These are phyloP conservation scores for Sinhomidia bicolor DNA, from an alignment of 2,888 invertebrate genomes.

Conservation along the genomic window DNA sequence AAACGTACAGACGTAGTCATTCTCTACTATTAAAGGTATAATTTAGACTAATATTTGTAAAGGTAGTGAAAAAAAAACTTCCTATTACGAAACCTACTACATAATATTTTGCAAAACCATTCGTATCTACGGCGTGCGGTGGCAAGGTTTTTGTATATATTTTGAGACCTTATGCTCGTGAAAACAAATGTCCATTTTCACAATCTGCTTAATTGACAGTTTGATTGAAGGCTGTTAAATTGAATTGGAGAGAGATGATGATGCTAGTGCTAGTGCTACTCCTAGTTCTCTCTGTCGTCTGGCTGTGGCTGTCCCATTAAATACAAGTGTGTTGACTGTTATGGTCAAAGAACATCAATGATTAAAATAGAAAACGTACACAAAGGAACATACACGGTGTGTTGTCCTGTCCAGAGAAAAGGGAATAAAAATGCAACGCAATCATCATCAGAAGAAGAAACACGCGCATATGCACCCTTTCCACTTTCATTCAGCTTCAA, in stretches of 20 bases:
- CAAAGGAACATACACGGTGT: too few relatives aligned
- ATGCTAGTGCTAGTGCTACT: neutral
- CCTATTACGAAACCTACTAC: neutral
- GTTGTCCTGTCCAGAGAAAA: too few relatives aligned
- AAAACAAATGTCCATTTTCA: constrained; percentile 57
- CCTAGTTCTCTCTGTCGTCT: constrained; percentile 3
- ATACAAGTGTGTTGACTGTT: neutral
- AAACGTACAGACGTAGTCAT: too few relatives aligned
- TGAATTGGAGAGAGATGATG: constrained; percentile 39
- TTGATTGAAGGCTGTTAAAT: constrained; percentile 69
- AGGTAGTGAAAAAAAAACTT: neutral
- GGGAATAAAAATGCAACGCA: too few relatives aligned
- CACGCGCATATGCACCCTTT: too few relatives aligned
- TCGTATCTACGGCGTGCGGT: neutral
- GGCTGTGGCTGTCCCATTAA: neutral
- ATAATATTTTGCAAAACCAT: neutral
- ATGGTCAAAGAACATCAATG: constrained; percentile 24
- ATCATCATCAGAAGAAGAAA: too few relatives aligned
- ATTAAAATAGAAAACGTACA: neutral
- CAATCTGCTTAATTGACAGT: constrained; percentile 64
- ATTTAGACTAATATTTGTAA: neutral
- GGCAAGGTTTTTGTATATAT: neutral
- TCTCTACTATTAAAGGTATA: too few relatives aligned
- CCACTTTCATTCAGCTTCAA: too few relatives aligned
- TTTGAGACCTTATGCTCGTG: neutral